Base-by-base conservation (phyloP, 2,113 vertebrate genomes). In the Urocynchramus pylzowi region DNA sequence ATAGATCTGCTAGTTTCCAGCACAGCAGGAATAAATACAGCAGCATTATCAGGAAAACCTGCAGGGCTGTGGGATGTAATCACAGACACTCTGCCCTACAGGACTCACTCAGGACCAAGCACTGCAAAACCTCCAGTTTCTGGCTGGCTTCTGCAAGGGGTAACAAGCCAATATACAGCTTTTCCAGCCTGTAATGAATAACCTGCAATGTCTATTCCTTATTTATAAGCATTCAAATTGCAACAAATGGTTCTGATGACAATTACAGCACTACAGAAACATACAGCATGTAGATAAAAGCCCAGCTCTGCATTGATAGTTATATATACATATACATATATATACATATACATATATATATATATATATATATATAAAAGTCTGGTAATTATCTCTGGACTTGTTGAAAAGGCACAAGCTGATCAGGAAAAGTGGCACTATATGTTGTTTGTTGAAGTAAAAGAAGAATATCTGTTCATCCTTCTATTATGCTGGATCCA, bases 191-290 rank as follows among this genome's bases (percentile, higher is more conserved):
- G 10, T 57, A 77, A 47, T 31, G 21, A 89, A 86, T 57, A 94
- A 89, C 56, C 64, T 74, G 64, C 19, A 35, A 42, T 64, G 18
- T 44, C 56, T 85, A 15, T 13, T 84, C 27, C 13, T 59, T 95
- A 67, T 59, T 88, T 83, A 44, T 20, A 63, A 27, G 68, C 53
- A 90, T 90, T 90, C 65, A 50, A 59, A 75, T 78, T 44, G 47
- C 73, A 91, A 81, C 59, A 95, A 93, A 93, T 42, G 24, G 42
- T 67, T 89, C 73, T 95, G 82, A 80, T 86, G 84, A 87, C 83
- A 94, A 92, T 60, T 64, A 87, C 16, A 69, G 42, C 2, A 7
- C 50, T 78, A 60, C n/a, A 81, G 64, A 84, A 81, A 91, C 53
- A 39, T 33, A 76, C 9, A 69, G 37, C 33, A 35, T 11, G 26